Conservation (phyloP, 2,888 invertebrate genomes). For the Scaptomyza flava region DNA sequence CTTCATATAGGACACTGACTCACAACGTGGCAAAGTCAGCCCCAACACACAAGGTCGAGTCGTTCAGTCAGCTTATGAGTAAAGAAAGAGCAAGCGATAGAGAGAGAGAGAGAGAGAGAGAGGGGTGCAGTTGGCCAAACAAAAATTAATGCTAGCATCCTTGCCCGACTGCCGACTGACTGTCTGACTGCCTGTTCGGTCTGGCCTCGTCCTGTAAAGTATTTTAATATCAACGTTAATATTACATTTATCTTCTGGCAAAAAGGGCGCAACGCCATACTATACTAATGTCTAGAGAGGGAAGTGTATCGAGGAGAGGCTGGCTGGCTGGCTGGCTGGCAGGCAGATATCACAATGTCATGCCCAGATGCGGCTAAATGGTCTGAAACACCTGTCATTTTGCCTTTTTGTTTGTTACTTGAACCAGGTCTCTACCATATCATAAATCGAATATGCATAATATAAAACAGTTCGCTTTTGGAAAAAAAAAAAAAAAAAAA, state of each 20-base stretch:
- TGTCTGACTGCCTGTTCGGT: neutral
- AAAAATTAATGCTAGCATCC: neutral
- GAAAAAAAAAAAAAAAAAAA: neutral
- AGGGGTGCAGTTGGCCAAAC: constrained; percentile 5
- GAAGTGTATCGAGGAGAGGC: neutral
- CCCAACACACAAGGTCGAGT: neutral
- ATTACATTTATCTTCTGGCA: constrained; percentile 60
- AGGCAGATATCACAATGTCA: constrained; percentile 39
- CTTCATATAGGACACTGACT: neutral
- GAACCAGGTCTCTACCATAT: constrained; percentile 1
- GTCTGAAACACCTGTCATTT: constrained; percentile 26
- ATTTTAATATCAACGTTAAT: constrained; percentile 65
- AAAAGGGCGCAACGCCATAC: constrained; percentile 4
- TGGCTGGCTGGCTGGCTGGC: neutral
- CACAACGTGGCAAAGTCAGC: neutral
- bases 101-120: neutral
- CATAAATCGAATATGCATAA: constrained; percentile 49
- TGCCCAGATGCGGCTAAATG: constrained; percentile 35
- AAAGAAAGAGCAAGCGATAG: neutral
- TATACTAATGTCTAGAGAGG: neutral
- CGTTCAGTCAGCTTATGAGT: neutral
- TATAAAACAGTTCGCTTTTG: neutral
- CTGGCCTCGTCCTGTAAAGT: constrained; percentile 40
- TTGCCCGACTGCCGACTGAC: neutral
- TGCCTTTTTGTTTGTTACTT: constrained; percentile 26